phyloP scores from a whole-genome alignment of 2,797 vertebrate species.

The Tapera naevia region DNA sequence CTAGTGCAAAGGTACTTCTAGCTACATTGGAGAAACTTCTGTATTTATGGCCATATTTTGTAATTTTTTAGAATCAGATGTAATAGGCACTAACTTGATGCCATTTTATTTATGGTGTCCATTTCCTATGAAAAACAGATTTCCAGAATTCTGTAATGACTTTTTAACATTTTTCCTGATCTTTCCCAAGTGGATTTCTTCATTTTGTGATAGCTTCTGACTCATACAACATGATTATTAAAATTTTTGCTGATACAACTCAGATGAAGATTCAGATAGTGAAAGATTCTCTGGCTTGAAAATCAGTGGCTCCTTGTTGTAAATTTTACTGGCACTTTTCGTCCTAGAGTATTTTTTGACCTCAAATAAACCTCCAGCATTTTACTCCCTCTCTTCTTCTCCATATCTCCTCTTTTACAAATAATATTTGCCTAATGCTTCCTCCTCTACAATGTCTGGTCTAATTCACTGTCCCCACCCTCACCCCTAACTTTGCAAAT shows the following conservation, averaged over 20 bases:
- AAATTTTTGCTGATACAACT: not conserved
- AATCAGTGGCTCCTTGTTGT: not conserved
- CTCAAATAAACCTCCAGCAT: not conserved
- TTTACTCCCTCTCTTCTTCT: not conserved
- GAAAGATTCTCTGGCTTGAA: not conserved
- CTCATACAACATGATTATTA: not conserved
- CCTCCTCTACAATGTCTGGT: accelerated
- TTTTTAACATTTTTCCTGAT: not conserved
- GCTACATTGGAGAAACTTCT: not conserved
- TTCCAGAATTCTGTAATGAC: not conserved
- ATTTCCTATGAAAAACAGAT: not conserved
- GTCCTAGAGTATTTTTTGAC: not conserved
- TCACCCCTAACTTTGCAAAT: too few species aligned
- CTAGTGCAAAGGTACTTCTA: not conserved
- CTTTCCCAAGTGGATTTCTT: not conserved
- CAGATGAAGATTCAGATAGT: not conserved
- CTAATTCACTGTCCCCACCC: not conserved
- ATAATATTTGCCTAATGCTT: accelerated
- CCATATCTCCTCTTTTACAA: accelerated
- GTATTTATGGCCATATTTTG: not conserved
- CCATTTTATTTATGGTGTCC: not conserved
- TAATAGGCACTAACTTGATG: not conserved
- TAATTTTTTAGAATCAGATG: not conserved
- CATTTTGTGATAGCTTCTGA: not conserved
- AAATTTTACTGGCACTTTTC: not conserved